Evolutionary conservation across 2,113 vertebrate genomes (phyloP), one percentile per base, ranked within the genome.

Genomic region (Syngnathoides biaculeatus): DNA sequence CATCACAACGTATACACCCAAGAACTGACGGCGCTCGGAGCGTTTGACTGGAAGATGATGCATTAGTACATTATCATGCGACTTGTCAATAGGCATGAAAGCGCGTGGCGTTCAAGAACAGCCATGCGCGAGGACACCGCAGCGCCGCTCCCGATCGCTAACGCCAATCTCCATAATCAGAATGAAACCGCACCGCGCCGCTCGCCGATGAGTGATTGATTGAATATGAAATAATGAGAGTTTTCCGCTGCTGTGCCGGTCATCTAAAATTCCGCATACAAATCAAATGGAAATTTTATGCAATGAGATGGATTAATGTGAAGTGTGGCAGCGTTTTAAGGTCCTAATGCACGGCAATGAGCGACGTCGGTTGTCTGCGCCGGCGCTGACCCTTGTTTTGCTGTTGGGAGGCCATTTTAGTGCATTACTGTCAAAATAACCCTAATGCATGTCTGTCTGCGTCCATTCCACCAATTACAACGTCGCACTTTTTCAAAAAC

Each of bases 281-380:
- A 92, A 91, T 92, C 84, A 90, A 91, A 92, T 92, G 90, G 89
- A 92, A 90, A 92, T 92, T 90, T 91, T 91, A 92, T 92, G 90
- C 90, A 90, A 90, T 81, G 88, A 90, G 89, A 89, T 86, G 87
- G 87, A 91, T 92, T 92, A 92, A 90, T 91, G 89, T 87, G 78
- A 86, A 86, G 79, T 78, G 80, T 63, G 79, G 78, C 85, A 70
- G 80, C 79, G 72, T 90, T 90, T 89, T 91, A 88, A 88, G 88
- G 87, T 88, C 85, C 85, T 92, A 91, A 92, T 92, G 89, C 88
- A 91, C 89, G 85, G 88, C 87, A 88, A 90, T 91, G 86, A 91
- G 87, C 81, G 71, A 75, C 87, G 84, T 83, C 82, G 88, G 88
- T 91, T 89, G 89, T 90, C 89, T 82, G 58, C 22, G 76, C 79